Base-by-base conservation (phyloP, 2,113 vertebrate genomes). In the Monarcha castaneiventris region DNA sequence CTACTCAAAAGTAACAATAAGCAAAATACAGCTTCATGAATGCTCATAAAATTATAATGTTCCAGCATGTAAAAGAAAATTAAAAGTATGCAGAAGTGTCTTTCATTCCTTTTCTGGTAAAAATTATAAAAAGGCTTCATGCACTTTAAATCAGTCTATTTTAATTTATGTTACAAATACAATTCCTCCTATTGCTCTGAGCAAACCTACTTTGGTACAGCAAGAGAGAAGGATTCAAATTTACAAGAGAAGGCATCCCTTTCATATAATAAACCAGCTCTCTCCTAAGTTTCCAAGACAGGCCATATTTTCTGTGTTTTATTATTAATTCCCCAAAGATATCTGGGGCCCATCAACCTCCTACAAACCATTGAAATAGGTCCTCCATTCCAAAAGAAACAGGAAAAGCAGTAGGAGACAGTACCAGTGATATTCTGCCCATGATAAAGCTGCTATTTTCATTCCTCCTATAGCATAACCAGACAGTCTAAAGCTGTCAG, bases 381-480 rank as follows among this genome's bases (percentile, higher is more conserved):
- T 59, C 73, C 78, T 91, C 56, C 39, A 84, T 74, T 94, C 69
- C 94, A 95, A 94, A 88, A 92, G 84, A 96, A 94, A 92, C 79
- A 92, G 94, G 75, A 95, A 96, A 94, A 94, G 75, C 92, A 83
- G 88, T 90, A 88, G 94, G 88, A 95, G 76, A 92, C 88, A 89
- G 69, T 64, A 94, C 64, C 43, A 87, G 43, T 61, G 84, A 92
- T 84, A 92, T 14, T 92, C 73, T 49, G 77, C 25, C 62, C 91
- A 68, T 49, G 73, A 96, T 68, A 92, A 89, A 94, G 77, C 32
- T 87, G 51, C 62, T 92, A 90, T 77, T 95, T 94, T 87, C 52
- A 91, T 94, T 96, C 58, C 69, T 89, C 37, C 87, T 92, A 88
- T 83, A 94, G 49, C 25, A 82, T 46, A 74, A 95, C 73, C 93